phyloP scores from a whole-genome alignment of 2,797 vertebrate species.

The Enteromius thamalakanensis region DNA sequence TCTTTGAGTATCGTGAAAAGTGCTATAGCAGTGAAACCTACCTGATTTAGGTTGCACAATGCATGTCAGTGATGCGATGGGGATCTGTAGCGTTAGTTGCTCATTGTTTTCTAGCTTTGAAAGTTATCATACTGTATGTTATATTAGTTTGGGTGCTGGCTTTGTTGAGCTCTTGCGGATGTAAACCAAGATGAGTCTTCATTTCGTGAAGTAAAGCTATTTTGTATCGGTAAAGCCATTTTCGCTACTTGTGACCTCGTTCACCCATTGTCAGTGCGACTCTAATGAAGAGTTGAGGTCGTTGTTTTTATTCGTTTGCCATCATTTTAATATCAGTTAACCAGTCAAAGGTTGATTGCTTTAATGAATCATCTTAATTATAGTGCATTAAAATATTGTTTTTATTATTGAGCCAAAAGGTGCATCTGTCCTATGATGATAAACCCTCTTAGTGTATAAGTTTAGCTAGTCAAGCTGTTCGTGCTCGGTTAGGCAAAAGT shows the following conservation, averaged over 20 bases:
- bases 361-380: not conserved
- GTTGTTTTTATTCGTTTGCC: not conserved
- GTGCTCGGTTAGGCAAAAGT: not conserved
- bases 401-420: not conserved
- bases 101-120: not conserved
- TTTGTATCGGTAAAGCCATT: not conserved
- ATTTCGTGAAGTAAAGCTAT: not conserved
- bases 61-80: not conserved
- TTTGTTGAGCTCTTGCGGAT: not conserved
- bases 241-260: not conserved
- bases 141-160: not conserved
- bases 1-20: not conserved
- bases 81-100: not conserved
- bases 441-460: not conserved
- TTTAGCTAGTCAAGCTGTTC: not conserved
- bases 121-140: not conserved
- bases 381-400: not conserved
- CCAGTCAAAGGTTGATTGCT: not conserved
- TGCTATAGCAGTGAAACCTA: not conserved
- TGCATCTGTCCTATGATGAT: not conserved
- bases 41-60: not conserved
- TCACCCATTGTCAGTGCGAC: not conserved
- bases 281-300: not conserved
- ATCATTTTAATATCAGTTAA: conserved; percentile 8
- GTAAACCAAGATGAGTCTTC: not conserved